Evolutionary conservation across 2,888 invertebrate genomes (phyloP), one percentile per base, ranked within the genome.

Genomic region (Lasioglossum pauxillum): DNA sequence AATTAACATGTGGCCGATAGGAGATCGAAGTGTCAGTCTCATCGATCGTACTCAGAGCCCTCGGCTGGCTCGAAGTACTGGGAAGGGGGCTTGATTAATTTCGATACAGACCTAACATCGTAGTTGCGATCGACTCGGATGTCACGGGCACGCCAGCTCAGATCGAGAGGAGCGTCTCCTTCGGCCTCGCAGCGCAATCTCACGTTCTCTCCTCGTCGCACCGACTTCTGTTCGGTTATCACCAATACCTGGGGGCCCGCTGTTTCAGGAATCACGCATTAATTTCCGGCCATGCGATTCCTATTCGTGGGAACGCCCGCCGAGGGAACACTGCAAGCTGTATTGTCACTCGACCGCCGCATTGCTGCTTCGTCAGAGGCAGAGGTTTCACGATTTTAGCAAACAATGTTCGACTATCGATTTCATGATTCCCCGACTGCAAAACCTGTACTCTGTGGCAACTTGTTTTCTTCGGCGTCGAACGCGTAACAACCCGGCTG

Each of bases 91-190:
- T 85, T 86, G 86, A 91, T 88, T 92, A 90, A 91, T 91, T 92
- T 87, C 89, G 80, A 89, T 92, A 93, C 93, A 84, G 91, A 94
- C 95, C 95, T 95, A 83, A 95, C 95, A 89, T 96, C 96, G 90
- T 96, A 96, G 64, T 95, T 95, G 19, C 96, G 95, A 92, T 96
- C 96, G 78, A 96, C 95, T 64, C 95, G 95, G 91, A 95, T 95
- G 23, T 96, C 96, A 69, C 95, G 93, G 80, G 94, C 94, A 71
- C 96, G 95, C 96, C 96, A 96, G 49, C 95, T 95, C 76, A 96
- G 95, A 83, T 96, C 96, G 69, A 96, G 93, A 3, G 96, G 96
- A 74, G 95, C 95, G 92, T 96, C 96, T 35, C 96, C 96, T 83
- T 95, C 95, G 3, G 96, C 96, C 85, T 96, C 96, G 88, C 96